phyloP scores from a whole-genome alignment of 2,797 vertebrate species.

The Thaleichthys pacificus region DNA sequence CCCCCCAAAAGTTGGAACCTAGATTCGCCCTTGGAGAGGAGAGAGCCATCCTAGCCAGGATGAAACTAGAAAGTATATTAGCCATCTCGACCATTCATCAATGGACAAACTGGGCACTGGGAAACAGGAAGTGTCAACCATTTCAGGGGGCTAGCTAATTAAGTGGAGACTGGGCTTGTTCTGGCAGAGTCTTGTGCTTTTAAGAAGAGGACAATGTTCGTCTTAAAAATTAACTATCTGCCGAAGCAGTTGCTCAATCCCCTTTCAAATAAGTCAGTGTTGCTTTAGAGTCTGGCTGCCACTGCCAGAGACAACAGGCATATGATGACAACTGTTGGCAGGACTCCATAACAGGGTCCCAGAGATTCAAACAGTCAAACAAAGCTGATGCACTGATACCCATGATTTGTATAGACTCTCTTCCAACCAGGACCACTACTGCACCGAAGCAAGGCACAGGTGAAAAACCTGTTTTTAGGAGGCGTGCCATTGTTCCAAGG shows the following conservation, averaged over 20 bases:
- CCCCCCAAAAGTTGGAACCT: too few species aligned
- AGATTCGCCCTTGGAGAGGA: too few species aligned
- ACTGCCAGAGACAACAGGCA: not conserved
- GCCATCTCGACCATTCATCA: not conserved
- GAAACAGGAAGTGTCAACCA: not conserved
- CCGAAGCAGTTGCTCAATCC: not conserved
- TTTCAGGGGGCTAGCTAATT: not conserved
- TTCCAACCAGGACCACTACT: not conserved
- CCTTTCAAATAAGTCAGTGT: not conserved
- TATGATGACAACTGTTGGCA: not conserved
- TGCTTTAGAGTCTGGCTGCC: not conserved
- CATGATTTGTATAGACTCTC: too few species aligned
- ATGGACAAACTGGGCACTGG: not conserved
- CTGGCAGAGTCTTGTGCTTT: not conserved
- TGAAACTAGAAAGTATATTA: not conserved
- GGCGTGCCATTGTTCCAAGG: not conserved
- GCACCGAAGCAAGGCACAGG: not conserved
- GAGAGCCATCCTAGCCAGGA: not conserved
- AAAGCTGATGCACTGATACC: too few species aligned
- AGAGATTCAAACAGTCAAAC: not conserved
- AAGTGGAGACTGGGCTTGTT: not conserved
- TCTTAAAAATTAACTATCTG: constrained; percentile 7
- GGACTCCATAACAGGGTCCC: not conserved
- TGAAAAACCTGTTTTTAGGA: constrained; percentile 1
- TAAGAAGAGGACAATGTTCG: not conserved